Conservation (phyloP, 2,888 invertebrate species). For the Patella pellucida region DNA sequence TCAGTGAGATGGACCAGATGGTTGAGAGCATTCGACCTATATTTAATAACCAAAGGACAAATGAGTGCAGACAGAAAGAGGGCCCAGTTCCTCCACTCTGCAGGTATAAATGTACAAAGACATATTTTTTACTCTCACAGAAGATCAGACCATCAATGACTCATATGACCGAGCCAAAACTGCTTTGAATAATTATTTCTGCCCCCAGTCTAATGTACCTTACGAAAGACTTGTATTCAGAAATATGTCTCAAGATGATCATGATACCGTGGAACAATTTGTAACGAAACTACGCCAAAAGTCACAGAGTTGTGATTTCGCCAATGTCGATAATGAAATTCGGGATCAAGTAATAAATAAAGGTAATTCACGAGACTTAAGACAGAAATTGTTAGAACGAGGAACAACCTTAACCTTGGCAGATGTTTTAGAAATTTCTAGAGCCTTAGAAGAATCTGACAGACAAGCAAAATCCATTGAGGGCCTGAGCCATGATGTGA, state of each 20-base stretch:
- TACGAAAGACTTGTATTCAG: not conserved
- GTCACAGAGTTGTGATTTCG: not conserved
- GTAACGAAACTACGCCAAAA: not conserved
- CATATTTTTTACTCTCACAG: not conserved
- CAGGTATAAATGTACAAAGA: not conserved
- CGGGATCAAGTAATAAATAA: not conserved
- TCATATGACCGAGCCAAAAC: not conserved
- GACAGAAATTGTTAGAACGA: not conserved
- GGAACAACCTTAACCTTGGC: too few relatives aligned
- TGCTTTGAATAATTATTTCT: not conserved
- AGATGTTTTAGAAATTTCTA: not conserved
- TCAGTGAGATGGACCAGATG: not conserved
- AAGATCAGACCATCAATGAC: not conserved
- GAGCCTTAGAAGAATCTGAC: not conserved
- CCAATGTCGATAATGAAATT: not conserved
- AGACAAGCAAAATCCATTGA: not conserved
- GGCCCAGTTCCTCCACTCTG: not conserved
- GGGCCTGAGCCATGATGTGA: not conserved
- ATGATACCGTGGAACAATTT: not conserved
- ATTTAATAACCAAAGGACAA: not conserved
- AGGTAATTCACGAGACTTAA: not conserved
- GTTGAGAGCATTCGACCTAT: not conserved
- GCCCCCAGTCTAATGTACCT: not conserved
- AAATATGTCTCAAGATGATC: not conserved
- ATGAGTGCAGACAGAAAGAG: constrained; percentile 6